Conservation (phyloP, 92 coral and sea anemone species). For the Epizoanthus rinbou region DNA sequence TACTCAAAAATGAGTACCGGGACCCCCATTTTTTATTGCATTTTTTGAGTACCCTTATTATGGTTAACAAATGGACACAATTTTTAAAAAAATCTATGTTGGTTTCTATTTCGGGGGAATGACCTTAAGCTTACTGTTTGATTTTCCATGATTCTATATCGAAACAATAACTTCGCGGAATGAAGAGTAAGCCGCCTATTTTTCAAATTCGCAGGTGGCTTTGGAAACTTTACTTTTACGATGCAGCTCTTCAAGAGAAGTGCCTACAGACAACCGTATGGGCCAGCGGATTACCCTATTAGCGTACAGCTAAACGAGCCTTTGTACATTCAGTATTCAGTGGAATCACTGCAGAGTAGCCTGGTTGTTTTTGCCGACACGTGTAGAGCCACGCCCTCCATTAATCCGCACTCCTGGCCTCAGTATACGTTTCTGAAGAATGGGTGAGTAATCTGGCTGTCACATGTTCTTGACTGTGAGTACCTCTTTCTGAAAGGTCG, state of each 20-base stretch:
- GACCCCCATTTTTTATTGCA: too few species aligned
- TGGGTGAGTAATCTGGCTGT: conserved; percentile 39
- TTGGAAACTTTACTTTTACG: conserved; percentile 57
- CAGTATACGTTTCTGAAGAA: conserved; percentile 49
- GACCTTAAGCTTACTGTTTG: too few species aligned
- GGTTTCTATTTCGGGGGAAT: too few species aligned
- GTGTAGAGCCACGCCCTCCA: conserved; percentile 49
- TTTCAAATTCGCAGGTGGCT: conserved; percentile 42
- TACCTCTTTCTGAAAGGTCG: too few species aligned
- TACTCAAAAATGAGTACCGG: too few species aligned
- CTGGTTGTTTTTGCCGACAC: conserved; percentile 56
- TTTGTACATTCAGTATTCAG: conserved; percentile 48
- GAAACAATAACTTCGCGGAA: too few species aligned
- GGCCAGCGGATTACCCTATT: conserved; percentile 46
- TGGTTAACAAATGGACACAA: too few species aligned
- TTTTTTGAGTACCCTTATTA: too few species aligned
- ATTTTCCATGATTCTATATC: too few species aligned
- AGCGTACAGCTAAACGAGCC: conserved; percentile 40
- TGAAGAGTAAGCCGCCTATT: too few species aligned
- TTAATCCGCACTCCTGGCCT: conserved; percentile 47
- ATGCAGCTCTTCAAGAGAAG: conserved; percentile 51
- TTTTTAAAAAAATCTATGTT: too few species aligned
- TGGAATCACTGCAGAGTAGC: conserved; percentile 40
- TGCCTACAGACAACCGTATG: conserved; percentile 32
- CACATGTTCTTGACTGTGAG: background rate